Base-by-base conservation (phyloP, 2,113 vertebrate species). In the rat (Rattus norvegicus) region DNA sequence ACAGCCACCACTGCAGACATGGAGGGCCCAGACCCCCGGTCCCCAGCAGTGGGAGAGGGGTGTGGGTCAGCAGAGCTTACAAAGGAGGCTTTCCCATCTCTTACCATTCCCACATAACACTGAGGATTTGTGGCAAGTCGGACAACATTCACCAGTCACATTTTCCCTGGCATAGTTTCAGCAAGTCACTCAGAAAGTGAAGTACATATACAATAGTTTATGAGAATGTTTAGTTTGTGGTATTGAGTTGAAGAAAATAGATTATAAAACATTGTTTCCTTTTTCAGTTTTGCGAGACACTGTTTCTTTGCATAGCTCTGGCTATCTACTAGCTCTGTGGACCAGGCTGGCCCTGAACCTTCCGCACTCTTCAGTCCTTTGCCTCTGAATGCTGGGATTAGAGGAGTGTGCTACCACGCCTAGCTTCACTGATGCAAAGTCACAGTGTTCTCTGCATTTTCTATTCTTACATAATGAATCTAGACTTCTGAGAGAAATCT, bases 121-220 rank as follows among this genome's bases (percentile, higher is more conserved):
- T 54, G 63, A 83, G 52, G 39, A 76, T 76, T 81, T 88, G 73
- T 54, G 70, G 85, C 43, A 75, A 96, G 85, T 36, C 76, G 90
- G 52, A 79, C 84, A 83, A 77, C 84, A 95, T 24, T 5, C 91
- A n/a, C 56, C 85, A 65, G 69, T 63, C 89, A 11, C 16, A 65
- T 73, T 81, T 96, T 91, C 67, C 76, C 81, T 94, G 75, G 81
- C 54, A 89, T 61, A 95, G 75, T 90, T 88, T 96, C 43, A 90
- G 14, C 13, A 75, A 93, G 61, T 88, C 36, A 96, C 61, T 90
- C 16, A 39, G 89, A 95, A 95, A 91, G 90, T 90, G 91, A 93
- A 72, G 28, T 61, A 63, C 16, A 92, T 79, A 14, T 61, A 97
- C 61, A 93, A 90, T 90, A 94, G 94, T 91, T 96, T 73, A 80